A percentile compares a stretch with the other conserved stretches of the same genome.
These are phyloP conservation scores for Zoroaster sp. DNA, from an alignment of 53 echinoderm and acorn worm species.

Conservation along the genomic window DNA sequence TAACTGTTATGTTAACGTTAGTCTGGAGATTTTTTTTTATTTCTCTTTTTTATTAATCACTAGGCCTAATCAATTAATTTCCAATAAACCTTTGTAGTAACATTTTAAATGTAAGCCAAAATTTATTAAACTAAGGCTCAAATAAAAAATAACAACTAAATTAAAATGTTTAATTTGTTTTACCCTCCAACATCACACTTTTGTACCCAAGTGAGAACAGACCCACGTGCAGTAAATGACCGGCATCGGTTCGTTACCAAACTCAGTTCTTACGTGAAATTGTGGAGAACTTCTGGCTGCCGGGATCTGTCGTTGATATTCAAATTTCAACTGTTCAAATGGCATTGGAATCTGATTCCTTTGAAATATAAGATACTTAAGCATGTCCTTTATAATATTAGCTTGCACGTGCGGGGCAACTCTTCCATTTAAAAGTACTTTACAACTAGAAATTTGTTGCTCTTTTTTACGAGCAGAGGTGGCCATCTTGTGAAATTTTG, in stretches of 20 bases:
- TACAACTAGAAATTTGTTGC: constrained; percentile 31
- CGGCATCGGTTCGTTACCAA: too few species aligned
- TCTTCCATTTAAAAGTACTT: constrained; percentile 61
- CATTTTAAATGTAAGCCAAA: neutral
- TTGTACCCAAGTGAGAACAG: too few species aligned
- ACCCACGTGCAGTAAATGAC: too few species aligned
- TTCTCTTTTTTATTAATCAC: too few species aligned
- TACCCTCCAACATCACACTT: too few species aligned
- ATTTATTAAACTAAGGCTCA: neutral
- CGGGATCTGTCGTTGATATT: constrained; percentile 55
- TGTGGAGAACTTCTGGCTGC: neutral
- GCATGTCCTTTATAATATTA: constrained; percentile 69
- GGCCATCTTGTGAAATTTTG: constrained; percentile 33
- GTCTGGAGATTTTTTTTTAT: too few species aligned
- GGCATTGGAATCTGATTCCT: constrained; percentile 96
- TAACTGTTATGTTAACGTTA: too few species aligned
- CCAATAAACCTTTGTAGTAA: too few species aligned
- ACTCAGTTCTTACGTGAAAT: too few species aligned
- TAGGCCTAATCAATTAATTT: too few species aligned
- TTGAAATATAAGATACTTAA: constrained; percentile 91
- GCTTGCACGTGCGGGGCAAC: constrained; percentile 68
- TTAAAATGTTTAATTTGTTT: too few species aligned
- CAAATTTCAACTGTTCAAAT: constrained; percentile 81
- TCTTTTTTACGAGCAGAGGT: constrained; percentile 16
- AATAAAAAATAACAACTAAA: neutral